Conservation (phyloP, 1,140 invertebrate genomes). For the Tyrophagus putrescentiae region DNA sequence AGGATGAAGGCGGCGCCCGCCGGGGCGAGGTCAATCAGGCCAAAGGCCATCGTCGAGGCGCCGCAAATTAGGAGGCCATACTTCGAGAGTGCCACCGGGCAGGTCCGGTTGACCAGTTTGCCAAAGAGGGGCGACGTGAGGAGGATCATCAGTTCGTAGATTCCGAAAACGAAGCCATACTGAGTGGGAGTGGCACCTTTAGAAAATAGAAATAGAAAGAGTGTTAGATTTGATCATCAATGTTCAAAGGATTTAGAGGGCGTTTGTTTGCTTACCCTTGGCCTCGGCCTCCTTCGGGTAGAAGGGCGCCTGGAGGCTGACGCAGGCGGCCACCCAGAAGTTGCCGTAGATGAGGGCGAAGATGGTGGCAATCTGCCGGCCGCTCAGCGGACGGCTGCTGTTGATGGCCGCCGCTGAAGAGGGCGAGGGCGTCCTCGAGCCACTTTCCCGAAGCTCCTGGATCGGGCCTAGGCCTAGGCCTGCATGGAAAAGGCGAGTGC, state of each 20-base stretch:
- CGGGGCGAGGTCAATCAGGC: conserved; percentile 61
- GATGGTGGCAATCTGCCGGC: conserved; percentile 17
- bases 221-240: background rate
- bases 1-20: conserved; percentile 64
- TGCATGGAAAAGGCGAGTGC: background rate
- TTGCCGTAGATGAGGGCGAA: conserved; percentile 26
- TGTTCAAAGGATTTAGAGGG: background rate
- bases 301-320: conserved; percentile 31
- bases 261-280: conserved; percentile 38
- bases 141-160: conserved; percentile 83
- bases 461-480: background rate
- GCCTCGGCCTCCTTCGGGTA: conserved; percentile 31
- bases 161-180: conserved; percentile 78
- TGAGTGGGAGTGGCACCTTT: conserved; percentile 66
- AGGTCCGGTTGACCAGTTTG: conserved; percentile 43
- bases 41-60: conserved; percentile 51
- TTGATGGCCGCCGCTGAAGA: background rate
- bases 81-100: conserved; percentile 65
- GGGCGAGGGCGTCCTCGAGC: background rate
- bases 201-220: background rate
- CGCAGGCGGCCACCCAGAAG: conserved; percentile 31
- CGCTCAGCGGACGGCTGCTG: background rate
- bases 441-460: background rate
- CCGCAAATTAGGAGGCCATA: conserved; percentile 69
- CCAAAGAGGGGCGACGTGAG: conserved; percentile 74